Percentiles rank a stretch among this genome's conserved stretches.
These are phyloP conservation scores for Ascidia mentula DNA, from an alignment of 23 tunicate genomes.

Conservation along the genomic window DNA sequence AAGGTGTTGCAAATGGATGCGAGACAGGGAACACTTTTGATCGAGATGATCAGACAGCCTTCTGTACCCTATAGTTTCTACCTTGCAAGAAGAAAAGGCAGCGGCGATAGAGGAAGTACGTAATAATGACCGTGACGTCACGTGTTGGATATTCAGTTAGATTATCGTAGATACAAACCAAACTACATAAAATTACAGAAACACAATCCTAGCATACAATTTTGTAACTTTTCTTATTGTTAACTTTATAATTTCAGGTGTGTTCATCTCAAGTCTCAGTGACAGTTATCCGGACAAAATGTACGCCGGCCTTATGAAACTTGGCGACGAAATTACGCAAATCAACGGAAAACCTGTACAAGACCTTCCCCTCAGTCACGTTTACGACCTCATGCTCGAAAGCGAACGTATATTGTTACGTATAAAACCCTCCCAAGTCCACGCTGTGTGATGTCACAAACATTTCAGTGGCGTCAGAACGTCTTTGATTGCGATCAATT, in stretches of 20 bases:
- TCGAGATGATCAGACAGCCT: slow-evolving; percentile 85
- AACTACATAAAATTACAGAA: no score
- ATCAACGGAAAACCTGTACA: slow-evolving; percentile 51
- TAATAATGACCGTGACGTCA: not conserved
- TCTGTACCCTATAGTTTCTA: slow-evolving; percentile 90
- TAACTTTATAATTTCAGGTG: slow-evolving; percentile 28
- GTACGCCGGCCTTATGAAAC: slow-evolving; percentile 85
- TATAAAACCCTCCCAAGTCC: slow-evolving; percentile 81
- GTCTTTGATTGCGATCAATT: not conserved
- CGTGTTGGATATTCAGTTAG: no score
- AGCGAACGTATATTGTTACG: slow-evolving; percentile 49
- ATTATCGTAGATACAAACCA: no score
- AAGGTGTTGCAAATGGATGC: slow-evolving; percentile 83
- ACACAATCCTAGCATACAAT: not conserved
- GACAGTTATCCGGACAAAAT: slow-evolving; percentile 94
- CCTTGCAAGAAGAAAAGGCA: slow-evolving; percentile 55
- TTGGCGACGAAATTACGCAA: slow-evolving; percentile 87
- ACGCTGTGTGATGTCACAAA: slow-evolving; percentile 40
- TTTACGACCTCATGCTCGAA: slow-evolving; percentile 82
- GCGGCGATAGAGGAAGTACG: slow-evolving; percentile 62
- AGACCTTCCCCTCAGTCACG: slow-evolving; percentile 50
- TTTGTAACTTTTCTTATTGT: not conserved
- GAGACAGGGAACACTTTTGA: slow-evolving; percentile 56
- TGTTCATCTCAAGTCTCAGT: slow-evolving; percentile 78
- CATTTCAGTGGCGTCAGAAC: not conserved